Evolutionary conservation across 2,113 vertebrate species (phyloP), one percentile per base, ranked within the genome.

Genomic region (Podiceps cristatus): DNA sequence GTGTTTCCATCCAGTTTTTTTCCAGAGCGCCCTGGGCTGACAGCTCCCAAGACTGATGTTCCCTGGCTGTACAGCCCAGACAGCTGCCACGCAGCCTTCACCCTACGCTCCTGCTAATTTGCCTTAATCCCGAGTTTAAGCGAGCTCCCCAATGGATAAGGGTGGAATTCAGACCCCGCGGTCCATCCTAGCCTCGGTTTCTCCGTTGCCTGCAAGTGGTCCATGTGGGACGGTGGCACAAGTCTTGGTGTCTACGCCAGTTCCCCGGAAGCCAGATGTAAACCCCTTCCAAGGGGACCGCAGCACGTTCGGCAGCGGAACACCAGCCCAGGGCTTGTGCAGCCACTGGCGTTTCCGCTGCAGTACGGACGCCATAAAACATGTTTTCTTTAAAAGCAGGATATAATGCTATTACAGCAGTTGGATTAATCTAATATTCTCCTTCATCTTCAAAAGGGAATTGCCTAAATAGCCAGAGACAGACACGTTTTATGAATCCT

Each of bases 341-440:
- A 86, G 93, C 89, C 3, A 10, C 81, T 73, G 67, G 91, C 82
- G 91, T 85, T 91, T 71, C 95, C 0, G 1, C 55, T 74, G 7
- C 14, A 62, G 75, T 18, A 80, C 0, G 2, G 64, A 87, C 0
- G 0, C 77, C 77, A 40, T 94, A 76, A 95, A 97, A 95, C 10
- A 90, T 7, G 8, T 78, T 96, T 94, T 68, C 84, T 96, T 95
- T 93, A 76, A 87, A 95, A 91, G 89, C 86, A 73, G 87, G 66
- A 89, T 77, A 89, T 96, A 93, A 97, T 72, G 76, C 64, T 50
- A 63, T 94, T 95, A 85, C 24, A 96, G 93, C 94, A 91, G 74
- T 94, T 96, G 84, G 88, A 62, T 94, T 94, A 96, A 97, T 97
- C 93, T 91, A 94, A 94, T 96, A 96, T 94, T 91, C 89, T 82